phyloP scores from a whole-genome alignment of 2,113 vertebrate species.

The Carassius carassius region DNA sequence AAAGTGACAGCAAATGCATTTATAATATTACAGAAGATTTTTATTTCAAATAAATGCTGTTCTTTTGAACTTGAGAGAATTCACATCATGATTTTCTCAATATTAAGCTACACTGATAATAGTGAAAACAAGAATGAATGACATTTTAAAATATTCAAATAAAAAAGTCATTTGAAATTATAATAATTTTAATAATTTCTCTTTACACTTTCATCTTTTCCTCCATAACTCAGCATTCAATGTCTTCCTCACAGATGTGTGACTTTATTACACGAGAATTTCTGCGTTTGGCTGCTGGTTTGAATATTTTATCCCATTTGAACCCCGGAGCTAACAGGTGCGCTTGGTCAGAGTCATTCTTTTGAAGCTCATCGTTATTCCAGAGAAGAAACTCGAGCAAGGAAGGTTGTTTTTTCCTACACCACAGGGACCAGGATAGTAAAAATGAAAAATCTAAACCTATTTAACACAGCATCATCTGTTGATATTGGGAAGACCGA shows the following conservation, averaged over 20 bases:
- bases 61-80: not conserved
- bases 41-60: not conserved
- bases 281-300: not conserved
- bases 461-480: not conserved
- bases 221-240: not conserved
- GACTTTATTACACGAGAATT: not conserved
- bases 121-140: not conserved
- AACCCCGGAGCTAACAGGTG: not conserved
- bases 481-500: conserved; percentile 17
- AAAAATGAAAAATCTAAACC: conserved; percentile 20
- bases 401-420: not conserved
- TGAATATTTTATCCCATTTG: not conserved
- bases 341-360: not conserved
- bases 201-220: not conserved
- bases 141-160: no score
- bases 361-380: not conserved
- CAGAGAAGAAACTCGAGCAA: not conserved
- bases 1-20: not conserved
- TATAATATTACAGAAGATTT: not conserved
- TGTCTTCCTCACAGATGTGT: conserved; percentile 5
- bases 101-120: not conserved
- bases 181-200: not conserved
- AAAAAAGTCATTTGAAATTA: no score
- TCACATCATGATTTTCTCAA: not conserved
- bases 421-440: not conserved